Base-by-base conservation (phyloP, 2,797 vertebrate genomes). In the Helicolenus hilgendorfi region DNA sequence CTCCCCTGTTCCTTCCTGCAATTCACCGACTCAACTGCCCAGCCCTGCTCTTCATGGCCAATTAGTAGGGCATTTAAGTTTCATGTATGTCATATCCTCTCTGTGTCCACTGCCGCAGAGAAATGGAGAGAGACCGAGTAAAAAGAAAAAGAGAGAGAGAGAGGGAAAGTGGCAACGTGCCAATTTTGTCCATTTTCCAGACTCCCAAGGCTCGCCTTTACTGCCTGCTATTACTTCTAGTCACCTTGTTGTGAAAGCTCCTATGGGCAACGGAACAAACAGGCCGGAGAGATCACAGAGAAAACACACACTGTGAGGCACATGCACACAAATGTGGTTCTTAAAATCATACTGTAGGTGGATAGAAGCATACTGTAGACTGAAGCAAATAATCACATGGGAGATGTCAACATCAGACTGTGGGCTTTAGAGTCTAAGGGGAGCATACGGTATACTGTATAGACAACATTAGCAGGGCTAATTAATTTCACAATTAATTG, bases 51-150 rank as follows among this genome's bases (percentile, higher is more conserved):
- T 71, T 81, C 49, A 79, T 60, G 73, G 80, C 53, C 73, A 91
- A 91, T 89, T 94, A 93, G 76, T 14, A 3, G 1, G 11, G 60
- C 72, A 49, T 87, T 87, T 68, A 83, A 71, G 63, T 83, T 79
- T 68, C 24, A 77, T 60, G 79, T 72, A 60, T 41, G 75, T 82
- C 81, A 82, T 49, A 58, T 88, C 71, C 80, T 65, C 67, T 36
- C 36, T 11, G 74, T 45, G 72, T 87, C 59, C 55, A 59, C 55
- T 7, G 41, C 58, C 72, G 56, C 59, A 68, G 58, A 72, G n/a
- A 67, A 62, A 84, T n/a, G 2, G 38, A 38, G 22, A 36, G n/a
- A 62, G 45, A 20, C 8, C 7, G 24, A 38, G 14, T 4, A 22
- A 36, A 70, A 31, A 64, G 20, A 13, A 35, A 36, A 24, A 15